Base-by-base conservation (phyloP, 2,797 vertebrate species). In the Channallabes apus region DNA sequence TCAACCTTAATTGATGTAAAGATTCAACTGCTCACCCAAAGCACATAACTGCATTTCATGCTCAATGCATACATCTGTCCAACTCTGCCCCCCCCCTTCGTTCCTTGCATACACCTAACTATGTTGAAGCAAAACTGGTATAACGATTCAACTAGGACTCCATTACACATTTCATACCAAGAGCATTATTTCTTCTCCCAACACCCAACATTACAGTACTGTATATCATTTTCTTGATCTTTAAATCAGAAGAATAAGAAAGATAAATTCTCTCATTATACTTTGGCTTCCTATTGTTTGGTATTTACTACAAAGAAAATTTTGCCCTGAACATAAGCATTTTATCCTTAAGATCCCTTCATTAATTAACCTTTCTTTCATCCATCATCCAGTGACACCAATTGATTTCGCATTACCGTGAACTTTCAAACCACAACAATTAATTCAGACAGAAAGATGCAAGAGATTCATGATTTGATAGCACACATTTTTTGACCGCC, bases 321-420 rank as follows among this genome's bases (percentile, higher is more conserved):
- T 8, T 54, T 1, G 9, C 14, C 41, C 24, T 12, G 14, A 54
- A 27, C n/a, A 27, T 11, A 5, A 58, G 51, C 27, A 58, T 79
- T 79, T 41, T n/a, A 62, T n/a, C 17, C 20, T 46, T 15, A 41
- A 79, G n/a, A 62, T n/a, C 58, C 58, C 22, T 41, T 62, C 3
- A n/a, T 27, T 79, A 61, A 79, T 79, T 41, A 62, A 59, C 35
- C 67, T 71, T 68, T 62, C 73, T 41, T 62, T 79, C 58, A 62
- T 62, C 22, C 77, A 79, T 79, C 77, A n/a, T 79, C 58, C 14
- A 41, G 77, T 62, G 58, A 18, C 58, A 79, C 58, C 35, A 62
- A 62, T 79, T 79, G 77, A 79, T 79, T 79, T 79, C 77, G 41
- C 32, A 79, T 79, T 79, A 79, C 58, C 41, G 77, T 79, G 77